Percentiles rank a stretch among this genome's conserved stretches.
These are phyloP conservation scores for Neomorphus geoffroyi DNA, from an alignment of 2,797 vertebrate genomes.

Conservation along the genomic window DNA sequence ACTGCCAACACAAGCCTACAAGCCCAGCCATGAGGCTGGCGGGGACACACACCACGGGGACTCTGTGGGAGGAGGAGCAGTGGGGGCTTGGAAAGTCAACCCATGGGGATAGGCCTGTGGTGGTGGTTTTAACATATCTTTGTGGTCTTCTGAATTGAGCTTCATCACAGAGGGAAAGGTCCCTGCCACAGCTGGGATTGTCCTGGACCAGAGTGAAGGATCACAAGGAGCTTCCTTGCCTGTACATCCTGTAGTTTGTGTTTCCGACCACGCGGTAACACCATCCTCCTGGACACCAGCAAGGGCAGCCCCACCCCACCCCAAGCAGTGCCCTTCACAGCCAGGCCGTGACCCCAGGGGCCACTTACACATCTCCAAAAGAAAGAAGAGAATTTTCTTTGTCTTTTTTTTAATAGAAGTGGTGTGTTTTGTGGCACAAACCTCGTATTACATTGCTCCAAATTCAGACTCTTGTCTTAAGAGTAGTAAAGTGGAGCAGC, in stretches of 20 bases:
- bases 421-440: background rate
- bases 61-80: background rate
- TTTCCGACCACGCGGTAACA: accelerated
- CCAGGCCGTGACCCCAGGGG: accelerated
- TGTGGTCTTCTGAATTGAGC: background rate
- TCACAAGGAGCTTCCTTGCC: background rate
- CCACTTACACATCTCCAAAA: background rate
- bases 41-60: accelerated
- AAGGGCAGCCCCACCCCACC: background rate
- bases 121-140: background rate
- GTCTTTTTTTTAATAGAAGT: background rate
- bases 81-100: background rate
- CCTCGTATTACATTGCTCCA: background rate
- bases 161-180: background rate
- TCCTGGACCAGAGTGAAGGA: background rate
- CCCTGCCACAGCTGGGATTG: background rate
- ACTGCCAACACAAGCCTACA: accelerated
- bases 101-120: background rate
- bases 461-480: background rate
- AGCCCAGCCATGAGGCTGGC: accelerated
- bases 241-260: accelerated
- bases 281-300: background rate
- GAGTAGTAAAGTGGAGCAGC: background rate
- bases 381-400: background rate
- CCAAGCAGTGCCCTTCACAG: background rate